Conservation (phyloP, 2,797 vertebrate genomes). For the Eidolon dupreanum region DNA sequence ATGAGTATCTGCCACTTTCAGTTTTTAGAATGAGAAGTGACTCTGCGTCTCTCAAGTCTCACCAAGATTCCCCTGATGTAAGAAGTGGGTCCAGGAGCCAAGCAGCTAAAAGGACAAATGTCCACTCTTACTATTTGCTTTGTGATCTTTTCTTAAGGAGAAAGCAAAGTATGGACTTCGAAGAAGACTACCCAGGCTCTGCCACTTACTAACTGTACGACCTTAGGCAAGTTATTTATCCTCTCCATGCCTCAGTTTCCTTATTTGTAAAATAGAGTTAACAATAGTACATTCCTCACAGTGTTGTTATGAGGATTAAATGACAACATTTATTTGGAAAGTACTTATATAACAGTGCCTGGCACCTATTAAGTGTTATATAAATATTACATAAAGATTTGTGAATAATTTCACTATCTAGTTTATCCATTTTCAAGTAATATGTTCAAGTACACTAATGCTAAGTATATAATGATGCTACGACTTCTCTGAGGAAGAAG, state of each 20-base stretch:
- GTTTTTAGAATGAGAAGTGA: background rate
- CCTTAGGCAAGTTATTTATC: background rate
- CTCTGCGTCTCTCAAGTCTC: background rate
- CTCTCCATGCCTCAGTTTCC: background rate
- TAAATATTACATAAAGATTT: background rate
- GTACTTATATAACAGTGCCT: background rate
- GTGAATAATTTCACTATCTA: background rate
- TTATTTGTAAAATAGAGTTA: background rate
- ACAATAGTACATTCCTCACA: background rate
- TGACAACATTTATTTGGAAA: slow-evolving; percentile 14
- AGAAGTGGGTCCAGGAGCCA: background rate
- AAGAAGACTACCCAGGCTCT: background rate
- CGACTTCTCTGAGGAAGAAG: slow-evolving; percentile 14
- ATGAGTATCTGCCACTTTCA: background rate
- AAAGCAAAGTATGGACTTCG: background rate
- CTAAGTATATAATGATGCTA: slow-evolving; percentile 1
- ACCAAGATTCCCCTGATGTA: background rate
- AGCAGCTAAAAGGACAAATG: background rate
- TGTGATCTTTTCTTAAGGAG: background rate
- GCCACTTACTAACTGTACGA: background rate
- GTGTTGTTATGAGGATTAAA: background rate
- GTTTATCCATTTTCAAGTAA: background rate
- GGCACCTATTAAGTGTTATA: background rate
- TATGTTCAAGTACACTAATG: background rate
- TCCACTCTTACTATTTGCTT: background rate